Evolutionary conservation across 2,113 vertebrate genomes (phyloP).

Genomic region (Embiotoca jacksoni): DNA sequence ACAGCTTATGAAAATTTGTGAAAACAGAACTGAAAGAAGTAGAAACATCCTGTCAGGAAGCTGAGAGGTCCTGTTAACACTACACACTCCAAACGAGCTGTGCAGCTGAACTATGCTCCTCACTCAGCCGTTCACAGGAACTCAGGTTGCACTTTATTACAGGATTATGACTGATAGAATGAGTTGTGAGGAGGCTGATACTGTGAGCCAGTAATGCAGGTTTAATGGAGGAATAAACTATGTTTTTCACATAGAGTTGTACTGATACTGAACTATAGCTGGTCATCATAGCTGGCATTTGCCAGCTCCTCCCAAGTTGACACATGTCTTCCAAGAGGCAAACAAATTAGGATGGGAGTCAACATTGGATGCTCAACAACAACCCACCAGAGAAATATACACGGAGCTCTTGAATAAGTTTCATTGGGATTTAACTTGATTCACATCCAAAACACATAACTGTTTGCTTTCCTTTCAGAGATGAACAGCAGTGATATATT

Average conservation of each 20-base stretch:
- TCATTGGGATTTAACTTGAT: conserved; percentile 36
- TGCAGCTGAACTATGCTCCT: neutral
- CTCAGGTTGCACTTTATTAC: conserved; percentile 1
- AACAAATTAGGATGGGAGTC: conserved; percentile 31
- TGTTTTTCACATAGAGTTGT: neutral
- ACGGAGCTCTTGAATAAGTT: conserved; percentile 2
- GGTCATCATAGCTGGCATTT: neutral
- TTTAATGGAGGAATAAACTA: conserved; percentile 12
- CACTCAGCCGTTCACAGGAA: conserved; percentile 1
- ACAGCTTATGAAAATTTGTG: conserved; percentile 17
- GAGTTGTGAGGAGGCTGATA: neutral
- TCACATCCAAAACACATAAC: conserved; percentile 23
- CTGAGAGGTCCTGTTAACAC: conserved; percentile 3
- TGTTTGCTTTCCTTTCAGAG: conserved; percentile 25
- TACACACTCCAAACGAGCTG: neutral
- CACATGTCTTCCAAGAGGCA: conserved; percentile 13
- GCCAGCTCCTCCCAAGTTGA: conserved; percentile 3
- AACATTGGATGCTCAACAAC: conserved; percentile 24
- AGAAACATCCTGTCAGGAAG: conserved; percentile 40
- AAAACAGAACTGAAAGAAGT: conserved; percentile 25
- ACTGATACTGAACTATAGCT: neutral
- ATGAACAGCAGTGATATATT: conserved; percentile 10
- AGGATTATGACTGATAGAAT: conserved; percentile 5
- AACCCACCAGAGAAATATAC: conserved; percentile 19
- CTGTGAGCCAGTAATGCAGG: neutral